phyloP scores from a whole-genome alignment of 2,113 vertebrate genomes.

The Apaloderma vittatum region DNA sequence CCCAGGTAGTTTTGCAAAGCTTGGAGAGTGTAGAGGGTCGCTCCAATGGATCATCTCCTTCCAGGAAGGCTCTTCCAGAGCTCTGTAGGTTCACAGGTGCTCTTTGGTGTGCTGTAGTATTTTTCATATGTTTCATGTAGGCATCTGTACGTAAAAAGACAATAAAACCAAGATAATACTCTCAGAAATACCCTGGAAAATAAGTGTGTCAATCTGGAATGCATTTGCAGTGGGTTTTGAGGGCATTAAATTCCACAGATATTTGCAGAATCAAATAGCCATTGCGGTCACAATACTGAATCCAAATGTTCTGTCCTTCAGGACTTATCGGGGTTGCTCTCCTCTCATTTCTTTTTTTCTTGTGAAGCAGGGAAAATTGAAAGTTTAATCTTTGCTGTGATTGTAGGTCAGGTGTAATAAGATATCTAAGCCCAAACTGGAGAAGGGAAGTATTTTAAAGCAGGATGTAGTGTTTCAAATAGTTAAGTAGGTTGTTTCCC shows the following conservation, averaged over 20 bases:
- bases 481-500: not conserved
- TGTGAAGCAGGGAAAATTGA: not conserved
- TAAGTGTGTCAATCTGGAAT: not conserved
- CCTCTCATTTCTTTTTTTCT: not conserved
- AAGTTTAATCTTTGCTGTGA: accelerated
- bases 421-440: not conserved
- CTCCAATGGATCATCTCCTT: not conserved
- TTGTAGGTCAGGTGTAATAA: not conserved
- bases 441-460: not conserved
- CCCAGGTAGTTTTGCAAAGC: conserved; percentile 33
- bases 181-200: not conserved
- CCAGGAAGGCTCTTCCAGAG: not conserved
- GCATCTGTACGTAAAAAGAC: not conserved
- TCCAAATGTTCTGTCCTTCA: not conserved
- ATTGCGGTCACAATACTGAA: not conserved
- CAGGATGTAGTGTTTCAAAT: not conserved
- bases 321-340: not conserved
- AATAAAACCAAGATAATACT: not conserved
- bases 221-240: not conserved
- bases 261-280: not conserved
- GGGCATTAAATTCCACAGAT: not conserved
- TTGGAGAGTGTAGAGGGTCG: not conserved
- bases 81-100: not conserved
- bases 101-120: not conserved
- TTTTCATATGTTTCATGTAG: conserved; percentile 12